Evolutionary conservation across 2,888 invertebrate species (phyloP).

Genomic region (Odontomyia ornata): DNA sequence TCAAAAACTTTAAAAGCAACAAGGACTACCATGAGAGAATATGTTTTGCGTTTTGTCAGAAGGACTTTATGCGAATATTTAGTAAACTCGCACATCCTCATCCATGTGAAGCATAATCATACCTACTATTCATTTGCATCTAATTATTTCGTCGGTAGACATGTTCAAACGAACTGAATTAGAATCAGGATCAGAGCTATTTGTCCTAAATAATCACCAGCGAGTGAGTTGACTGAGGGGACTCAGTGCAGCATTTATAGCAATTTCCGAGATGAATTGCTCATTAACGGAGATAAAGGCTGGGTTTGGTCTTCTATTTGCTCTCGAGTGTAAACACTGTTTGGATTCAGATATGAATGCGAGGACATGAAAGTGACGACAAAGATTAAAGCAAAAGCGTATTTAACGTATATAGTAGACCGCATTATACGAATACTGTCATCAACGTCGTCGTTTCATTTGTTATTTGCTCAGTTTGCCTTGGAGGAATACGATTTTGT

Average conservation of each 20-base stretch:
- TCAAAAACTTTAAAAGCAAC: background rate
- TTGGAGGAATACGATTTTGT: background rate
- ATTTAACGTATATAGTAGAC: constrained; percentile 13
- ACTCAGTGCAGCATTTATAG: constrained; percentile 25
- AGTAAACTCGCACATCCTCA: no score
- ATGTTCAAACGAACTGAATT: background rate
- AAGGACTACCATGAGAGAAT: background rate
- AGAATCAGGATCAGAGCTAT: background rate
- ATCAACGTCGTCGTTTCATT: background rate
- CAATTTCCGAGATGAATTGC: constrained; percentile 45
- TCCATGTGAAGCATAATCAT: background rate
- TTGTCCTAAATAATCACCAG: constrained; percentile 22
- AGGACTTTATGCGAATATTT: background rate
- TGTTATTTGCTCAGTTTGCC: background rate
- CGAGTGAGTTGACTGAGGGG: background rate
- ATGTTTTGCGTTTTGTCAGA: background rate
- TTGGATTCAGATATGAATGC: constrained; percentile 24
- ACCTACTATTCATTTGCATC: constrained; percentile 38
- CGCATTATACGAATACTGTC: background rate
- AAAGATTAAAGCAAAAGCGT: constrained; percentile 18
- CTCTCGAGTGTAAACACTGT: constrained; percentile 25
- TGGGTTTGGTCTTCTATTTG: constrained; percentile 41
- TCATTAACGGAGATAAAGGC: constrained; percentile 42
- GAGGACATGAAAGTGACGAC: constrained; percentile 32
- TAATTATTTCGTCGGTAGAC: constrained; percentile 26